These are phyloP conservation scores for Columba janthina DNA, from an alignment of 2,113 vertebrate genomes.

Conservation along the genomic window DNA sequence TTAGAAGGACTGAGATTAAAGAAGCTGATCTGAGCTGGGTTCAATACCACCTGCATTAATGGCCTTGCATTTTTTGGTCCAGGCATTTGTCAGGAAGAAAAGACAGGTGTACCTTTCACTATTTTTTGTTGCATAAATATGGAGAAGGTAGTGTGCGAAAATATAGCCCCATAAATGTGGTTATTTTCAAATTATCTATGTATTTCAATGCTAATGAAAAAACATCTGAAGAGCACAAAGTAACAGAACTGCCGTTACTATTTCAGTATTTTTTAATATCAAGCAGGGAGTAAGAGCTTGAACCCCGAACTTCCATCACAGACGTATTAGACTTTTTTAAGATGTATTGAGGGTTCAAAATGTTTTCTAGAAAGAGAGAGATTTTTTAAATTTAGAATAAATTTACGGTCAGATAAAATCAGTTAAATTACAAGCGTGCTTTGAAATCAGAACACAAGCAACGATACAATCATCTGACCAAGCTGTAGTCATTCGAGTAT, in stretches of 20 bases:
- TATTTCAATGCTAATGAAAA: background rate
- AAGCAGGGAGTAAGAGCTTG: background rate
- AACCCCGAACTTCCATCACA: background rate
- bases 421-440: background rate
- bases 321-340: background rate
- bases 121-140: background rate
- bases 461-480: slow-evolving; percentile 8
- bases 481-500: background rate
- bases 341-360: background rate
- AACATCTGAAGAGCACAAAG: background rate
- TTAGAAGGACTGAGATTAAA: background rate
- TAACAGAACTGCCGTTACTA: background rate
- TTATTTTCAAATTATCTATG: background rate
- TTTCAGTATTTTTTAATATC: background rate
- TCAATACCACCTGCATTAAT: background rate
- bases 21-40: background rate
- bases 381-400: background rate
- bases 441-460: background rate
- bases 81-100: background rate
- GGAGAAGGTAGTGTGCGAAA: background rate
- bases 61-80: background rate
- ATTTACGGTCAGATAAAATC: background rate
- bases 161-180: background rate
- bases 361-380: background rate
- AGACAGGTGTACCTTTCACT: background rate